Percentiles rank a stretch among this genome's conserved stretches.
These are phyloP conservation scores for Bombus polaris DNA, from an alignment of 1,140 invertebrate species.

Conservation along the genomic window DNA sequence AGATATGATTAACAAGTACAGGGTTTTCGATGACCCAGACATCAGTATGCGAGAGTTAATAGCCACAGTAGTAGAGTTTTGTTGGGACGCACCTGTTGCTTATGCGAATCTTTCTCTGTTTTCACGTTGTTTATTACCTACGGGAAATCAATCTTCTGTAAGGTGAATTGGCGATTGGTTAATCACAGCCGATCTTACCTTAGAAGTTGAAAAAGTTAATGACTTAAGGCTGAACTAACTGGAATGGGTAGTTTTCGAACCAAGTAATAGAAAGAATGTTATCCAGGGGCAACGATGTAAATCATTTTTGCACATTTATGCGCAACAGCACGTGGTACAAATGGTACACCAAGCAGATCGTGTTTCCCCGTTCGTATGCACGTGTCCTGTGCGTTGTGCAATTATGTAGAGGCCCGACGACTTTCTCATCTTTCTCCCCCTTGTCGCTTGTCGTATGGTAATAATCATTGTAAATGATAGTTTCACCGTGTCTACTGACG, in stretches of 20 bases:
- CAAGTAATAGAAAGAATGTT: not conserved
- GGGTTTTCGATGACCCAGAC: no score
- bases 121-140: not conserved
- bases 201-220: constrained; percentile 8
- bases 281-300: constrained; percentile 36
- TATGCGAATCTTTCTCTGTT: not conserved
- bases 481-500: constrained; percentile 15
- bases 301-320: constrained; percentile 41
- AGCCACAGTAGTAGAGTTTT: not conserved
- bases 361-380: constrained; percentile 17
- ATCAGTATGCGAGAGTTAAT: not conserved
- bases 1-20: no score
- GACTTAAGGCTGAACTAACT: not conserved
- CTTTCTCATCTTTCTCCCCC: constrained; percentile 39
- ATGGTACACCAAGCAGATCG: constrained; percentile 17
- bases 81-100: not conserved
- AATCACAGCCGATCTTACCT: not conserved
- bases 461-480: constrained; percentile 47
- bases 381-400: constrained; percentile 28
- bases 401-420: constrained; percentile 41
- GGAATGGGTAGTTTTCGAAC: no score
- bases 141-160: not conserved
- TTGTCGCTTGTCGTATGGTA: constrained; percentile 32
- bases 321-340: constrained; percentile 42
- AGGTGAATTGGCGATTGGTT: not conserved